Base-by-base conservation (phyloP, 2,113 vertebrate species). In the Oxygymnocypris stewartii region DNA sequence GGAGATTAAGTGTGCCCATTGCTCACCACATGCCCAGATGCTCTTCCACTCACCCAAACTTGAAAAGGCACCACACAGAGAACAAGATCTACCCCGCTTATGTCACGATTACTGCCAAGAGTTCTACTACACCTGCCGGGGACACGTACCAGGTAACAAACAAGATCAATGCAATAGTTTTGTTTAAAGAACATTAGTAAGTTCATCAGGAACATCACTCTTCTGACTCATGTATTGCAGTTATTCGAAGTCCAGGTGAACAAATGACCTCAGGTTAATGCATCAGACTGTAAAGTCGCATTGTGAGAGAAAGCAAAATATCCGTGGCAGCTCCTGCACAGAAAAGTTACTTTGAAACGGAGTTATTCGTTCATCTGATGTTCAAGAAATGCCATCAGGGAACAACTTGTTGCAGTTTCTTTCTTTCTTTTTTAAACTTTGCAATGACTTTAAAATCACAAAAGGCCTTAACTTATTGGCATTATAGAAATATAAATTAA, bases 51-150 rank as follows among this genome's bases (percentile, higher is more conserved):
- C 96, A 90, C 92, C 94, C 89, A 96, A 97, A 91, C 95, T 93
- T 91, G 95, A 95, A 83, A 96, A 96, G 82, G 92, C 93, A 88
- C 90, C 96, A 92, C 96, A 96, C 91, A 96, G 94, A 92, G 97
- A 97, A 86, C 94, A 96, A 74, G 94, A 90, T 81, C 95, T 99
- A 92, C 98, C 98, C 2, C 94, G 95, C 81, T 94, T 99, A 92
- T 99, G 98, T 95, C 96, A 96, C 92, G 96, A 98, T 92, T 99
- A 99, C 96, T 99, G 98, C 95, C 96, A 97, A 88, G 96, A 98
- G 91, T 97, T 99, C 95, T 99, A 98, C 95, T 99, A 99, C 90
- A 97, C 97, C 91, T 99, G 98, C 94, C 96, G 97, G 91, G 95
- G 96, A 90, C 97, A 99, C 90, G 94, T 99, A 95, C 97, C 98